Conservation (phyloP, 1,140 invertebrate genomes). For the Drosophila rhopaloa region DNA sequence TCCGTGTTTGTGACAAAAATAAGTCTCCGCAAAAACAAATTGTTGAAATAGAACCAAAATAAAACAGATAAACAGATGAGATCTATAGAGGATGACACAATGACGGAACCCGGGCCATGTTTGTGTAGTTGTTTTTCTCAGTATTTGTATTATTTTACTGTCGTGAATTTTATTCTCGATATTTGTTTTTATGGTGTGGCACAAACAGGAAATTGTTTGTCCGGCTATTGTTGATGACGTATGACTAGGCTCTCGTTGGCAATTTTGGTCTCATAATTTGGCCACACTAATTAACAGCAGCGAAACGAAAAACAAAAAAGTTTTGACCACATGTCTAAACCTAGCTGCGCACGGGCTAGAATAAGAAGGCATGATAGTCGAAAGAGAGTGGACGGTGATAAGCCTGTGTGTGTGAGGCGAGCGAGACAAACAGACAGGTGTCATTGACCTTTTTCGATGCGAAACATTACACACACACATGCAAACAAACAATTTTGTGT, state of each 20-base stretch:
- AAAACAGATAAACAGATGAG: constrained; percentile 19
- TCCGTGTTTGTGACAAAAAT: constrained; percentile 65
- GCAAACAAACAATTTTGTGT: constrained; percentile 43
- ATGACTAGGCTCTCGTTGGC: constrained; percentile 49
- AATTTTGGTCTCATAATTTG: constrained; percentile 72
- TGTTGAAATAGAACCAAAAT: constrained; percentile 66
- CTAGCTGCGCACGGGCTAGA: constrained; percentile 48
- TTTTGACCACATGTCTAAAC: constrained; percentile 69
- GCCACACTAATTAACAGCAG: constrained; percentile 76
- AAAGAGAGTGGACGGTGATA: constrained; percentile 69
- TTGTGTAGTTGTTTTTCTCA: constrained; percentile 25
- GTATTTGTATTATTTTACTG: constrained; percentile 37
- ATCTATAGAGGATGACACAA: constrained; percentile 34
- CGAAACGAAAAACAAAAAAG: constrained; percentile 48
- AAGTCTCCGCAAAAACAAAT: constrained; percentile 72
- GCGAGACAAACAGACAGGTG: constrained; percentile 77
- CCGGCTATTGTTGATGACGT: constrained; percentile 78
- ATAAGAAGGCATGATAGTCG: constrained; percentile 22
- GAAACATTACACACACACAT: constrained; percentile 43
- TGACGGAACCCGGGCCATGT: constrained; percentile 32
- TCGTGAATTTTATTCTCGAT: constrained; percentile 36
- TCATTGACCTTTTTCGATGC: constrained; percentile 77
- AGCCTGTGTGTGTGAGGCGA: constrained; percentile 54
- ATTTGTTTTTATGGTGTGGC: constrained; percentile 22
- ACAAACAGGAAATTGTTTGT: constrained; percentile 80